These are phyloP conservation scores for Oryzaephilus surinamensis DNA, from an alignment of 1,140 invertebrate species.

Conservation along the genomic window DNA sequence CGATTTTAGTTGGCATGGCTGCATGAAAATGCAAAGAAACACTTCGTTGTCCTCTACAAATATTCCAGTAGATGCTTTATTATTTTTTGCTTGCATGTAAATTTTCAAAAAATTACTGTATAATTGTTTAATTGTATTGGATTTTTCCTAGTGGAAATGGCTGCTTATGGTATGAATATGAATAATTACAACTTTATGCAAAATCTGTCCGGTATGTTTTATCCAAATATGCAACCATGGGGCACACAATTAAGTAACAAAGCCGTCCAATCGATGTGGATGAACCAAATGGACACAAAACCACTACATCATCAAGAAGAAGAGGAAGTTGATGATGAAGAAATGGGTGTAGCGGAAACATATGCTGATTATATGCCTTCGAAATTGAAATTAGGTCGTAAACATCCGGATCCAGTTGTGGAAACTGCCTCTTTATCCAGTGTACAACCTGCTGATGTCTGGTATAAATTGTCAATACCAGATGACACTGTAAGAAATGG, in stretches of 20 bases:
- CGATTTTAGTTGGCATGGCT: no score
- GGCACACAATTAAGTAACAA: constrained; percentile 38
- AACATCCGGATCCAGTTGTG: constrained; percentile 98
- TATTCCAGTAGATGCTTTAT: neutral
- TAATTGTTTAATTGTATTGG: neutral
- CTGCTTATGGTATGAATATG: constrained; percentile 44
- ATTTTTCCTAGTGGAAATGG: constrained; percentile 46
- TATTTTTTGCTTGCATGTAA: neutral
- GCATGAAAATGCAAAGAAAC: no score
- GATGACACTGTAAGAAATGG: constrained; percentile 76
- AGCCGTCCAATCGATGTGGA: constrained; percentile 45
- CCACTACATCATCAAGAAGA: constrained; percentile 31
- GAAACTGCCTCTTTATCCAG: constrained; percentile 96
- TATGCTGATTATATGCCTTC: constrained; percentile 96
- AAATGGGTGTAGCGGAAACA: constrained; percentile 94
- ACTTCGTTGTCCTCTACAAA: no score
- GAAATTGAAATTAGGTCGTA: constrained; percentile 89
- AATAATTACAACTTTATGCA: constrained; percentile 40
- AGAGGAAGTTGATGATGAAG: constrained; percentile 79
- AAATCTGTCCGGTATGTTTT: constrained; percentile 42
- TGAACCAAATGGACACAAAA: constrained; percentile 39
- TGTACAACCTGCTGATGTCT: constrained; percentile 90
- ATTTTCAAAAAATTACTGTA: neutral
- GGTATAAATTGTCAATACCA: constrained; percentile 80
- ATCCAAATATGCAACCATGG: constrained; percentile 41